Percentiles rank a stretch among this genome's conserved stretches.
These are phyloP conservation scores for Drosophila yooni DNA, from an alignment of 2,888 invertebrate genomes.

Conservation along the genomic window DNA sequence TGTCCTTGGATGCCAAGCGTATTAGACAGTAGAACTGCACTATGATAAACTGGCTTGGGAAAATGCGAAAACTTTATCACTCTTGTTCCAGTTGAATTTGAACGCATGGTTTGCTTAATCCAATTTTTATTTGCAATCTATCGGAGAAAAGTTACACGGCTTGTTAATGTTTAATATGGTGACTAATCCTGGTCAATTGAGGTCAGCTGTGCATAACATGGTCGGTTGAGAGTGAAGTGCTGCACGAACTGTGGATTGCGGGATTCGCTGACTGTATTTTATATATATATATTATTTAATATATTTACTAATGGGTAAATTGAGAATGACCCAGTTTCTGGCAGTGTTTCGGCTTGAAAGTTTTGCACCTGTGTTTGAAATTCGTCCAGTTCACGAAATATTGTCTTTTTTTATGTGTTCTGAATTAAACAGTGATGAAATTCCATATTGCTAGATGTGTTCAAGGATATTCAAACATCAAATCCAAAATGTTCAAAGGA, in stretches of 20 bases:
- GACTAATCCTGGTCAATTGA: not conserved
- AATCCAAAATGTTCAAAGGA: not conserved
- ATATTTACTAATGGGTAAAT: not conserved
- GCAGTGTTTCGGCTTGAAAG: not conserved
- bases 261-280: not conserved
- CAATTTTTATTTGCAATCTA: not conserved
- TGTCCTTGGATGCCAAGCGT: constrained; percentile 47
- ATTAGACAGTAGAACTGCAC: constrained; percentile 38
- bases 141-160: not conserved
- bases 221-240: too few relatives aligned
- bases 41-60: not conserved
- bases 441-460: too few relatives aligned
- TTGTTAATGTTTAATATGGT: not conserved
- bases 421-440: too few relatives aligned
- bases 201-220: not conserved
- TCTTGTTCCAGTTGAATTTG: not conserved
- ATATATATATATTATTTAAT: not conserved
- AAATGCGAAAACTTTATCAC: not conserved
- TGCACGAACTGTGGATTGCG: not conserved
- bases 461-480: not conserved
- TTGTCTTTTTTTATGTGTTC: too few relatives aligned
- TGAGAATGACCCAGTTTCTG: not conserved
- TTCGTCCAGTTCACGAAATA: too few relatives aligned
- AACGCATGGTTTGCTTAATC: not conserved
- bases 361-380: too few relatives aligned